phyloP scores from a whole-genome alignment of 1,140 invertebrate species.

The Trichonephila inaurata region DNA sequence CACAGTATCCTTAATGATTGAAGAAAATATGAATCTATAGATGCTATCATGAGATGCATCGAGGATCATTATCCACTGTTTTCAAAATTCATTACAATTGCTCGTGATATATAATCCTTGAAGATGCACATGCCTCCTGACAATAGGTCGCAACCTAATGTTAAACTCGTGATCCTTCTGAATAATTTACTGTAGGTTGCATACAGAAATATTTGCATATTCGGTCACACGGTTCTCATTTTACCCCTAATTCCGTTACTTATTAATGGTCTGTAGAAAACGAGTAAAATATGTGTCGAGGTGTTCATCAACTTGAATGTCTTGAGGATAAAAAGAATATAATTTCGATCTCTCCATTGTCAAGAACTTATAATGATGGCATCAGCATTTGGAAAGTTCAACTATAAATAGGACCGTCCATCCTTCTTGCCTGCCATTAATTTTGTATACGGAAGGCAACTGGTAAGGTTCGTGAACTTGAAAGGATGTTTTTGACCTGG shows the following conservation, averaged over 20 bases:
- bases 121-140: too few relatives aligned
- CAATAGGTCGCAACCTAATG: neutral
- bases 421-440: neutral
- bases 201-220: neutral
- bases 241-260: neutral
- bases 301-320: neutral
- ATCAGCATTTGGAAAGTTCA: neutral
- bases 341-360: neutral
- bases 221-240: neutral
- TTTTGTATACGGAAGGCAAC: neutral
- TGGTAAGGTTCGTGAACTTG: constrained; percentile 5
- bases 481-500: neutral
- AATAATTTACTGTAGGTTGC: neutral
- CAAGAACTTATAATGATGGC: neutral
- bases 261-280: neutral
- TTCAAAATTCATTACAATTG: too few relatives aligned
- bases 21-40: too few relatives aligned
- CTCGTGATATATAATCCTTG: too few relatives aligned
- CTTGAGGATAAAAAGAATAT: neutral
- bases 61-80: too few relatives aligned
- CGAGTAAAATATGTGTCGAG: neutral
- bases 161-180: neutral
- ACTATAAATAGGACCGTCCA: neutral
- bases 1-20: too few relatives aligned
- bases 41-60: too few relatives aligned